Base-by-base conservation (phyloP, 2,113 vertebrate genomes). In the Turdus rufiventris region DNA sequence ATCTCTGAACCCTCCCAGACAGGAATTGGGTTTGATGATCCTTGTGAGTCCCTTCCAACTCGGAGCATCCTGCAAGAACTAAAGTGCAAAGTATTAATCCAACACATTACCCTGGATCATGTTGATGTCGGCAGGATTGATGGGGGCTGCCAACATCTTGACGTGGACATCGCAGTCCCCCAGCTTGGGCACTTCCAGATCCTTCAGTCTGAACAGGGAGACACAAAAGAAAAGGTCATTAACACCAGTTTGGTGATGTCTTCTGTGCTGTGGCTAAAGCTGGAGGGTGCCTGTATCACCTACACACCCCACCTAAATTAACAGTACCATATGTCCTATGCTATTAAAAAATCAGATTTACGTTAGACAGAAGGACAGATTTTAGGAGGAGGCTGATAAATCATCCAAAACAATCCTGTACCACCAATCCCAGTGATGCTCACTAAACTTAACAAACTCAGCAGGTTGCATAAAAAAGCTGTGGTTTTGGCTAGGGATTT, bases 91-190 rank as follows among this genome's bases (percentile, higher is more conserved):
- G 36, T 5, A 5, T 4, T 47, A 13, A 65, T n/a, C 82, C 6
- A 14, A 10, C 25, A 29, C 14, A 7, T 92, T 97, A 99, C 99
- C 99, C 98, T 99, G 99, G 96, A 99, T 98, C 99, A 99, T 99
- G 92, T 99, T 99, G 93, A 99, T 98, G 94, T 99, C 99, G 0
- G 99, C 98, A 0, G 99, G 99, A 94, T 99, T 99, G 96, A 99
- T 93, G 62, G 99, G 99, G 58, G 99, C 98, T 23, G 99, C 99
- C 95, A 99, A 91, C 97, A 99, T 98, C 97, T 98, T 99, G 96
- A 99, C 94, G 0, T 95, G 96, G 89, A 99, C 97, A 40, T 98
- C 98, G 0, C 97, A 98, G 84, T 97, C 96, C 65, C 98, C 98
- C 42, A 98, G 28, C 26, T 96, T 36, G 8, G 98, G 92, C 6